A percentile compares a stretch with the other conserved stretches of the same genome.
Evolutionary conservation across 2,797 vertebrate genomes (phyloP).

Genomic region (Buceros bicornis): DNA sequence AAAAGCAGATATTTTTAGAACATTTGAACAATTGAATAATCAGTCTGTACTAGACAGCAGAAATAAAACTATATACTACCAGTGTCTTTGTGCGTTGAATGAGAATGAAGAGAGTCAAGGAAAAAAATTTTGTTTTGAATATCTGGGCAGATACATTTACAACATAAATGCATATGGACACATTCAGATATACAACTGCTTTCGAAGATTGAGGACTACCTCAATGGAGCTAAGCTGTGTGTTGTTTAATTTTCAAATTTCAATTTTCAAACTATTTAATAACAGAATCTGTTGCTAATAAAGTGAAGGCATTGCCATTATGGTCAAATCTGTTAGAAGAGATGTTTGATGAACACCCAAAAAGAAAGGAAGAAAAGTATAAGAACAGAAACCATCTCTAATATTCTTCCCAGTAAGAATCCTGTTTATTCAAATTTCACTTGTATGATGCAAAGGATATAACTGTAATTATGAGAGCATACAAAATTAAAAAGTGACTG

Average conservation of each 20-base stretch:
- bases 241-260: neutral
- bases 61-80: neutral
- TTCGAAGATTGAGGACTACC: neutral
- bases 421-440: slow-evolving; percentile 21
- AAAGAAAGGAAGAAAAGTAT: neutral
- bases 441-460: slow-evolving; percentile 9
- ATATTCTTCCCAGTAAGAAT: slow-evolving; percentile 14
- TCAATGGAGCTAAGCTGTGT: neutral
- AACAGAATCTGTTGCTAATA: slow-evolving; percentile 36
- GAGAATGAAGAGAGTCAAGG: neutral
- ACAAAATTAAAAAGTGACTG: slow-evolving; percentile 14
- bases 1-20: neutral
- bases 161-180: neutral
- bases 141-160: neutral
- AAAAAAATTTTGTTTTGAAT: neutral
- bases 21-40: neutral
- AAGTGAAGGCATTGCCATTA: slow-evolving; percentile 4
- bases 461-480: slow-evolving; percentile 14
- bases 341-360: neutral
- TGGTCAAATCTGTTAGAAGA: neutral
- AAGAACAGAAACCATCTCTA: neutral
- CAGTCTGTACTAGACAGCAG: neutral
- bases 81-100: neutral
- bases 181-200: neutral
- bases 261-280: slow-evolving; percentile 12